These are phyloP conservation scores for Oxytorus armatus DNA, from an alignment of 2,888 invertebrate species.

Conservation along the genomic window DNA sequence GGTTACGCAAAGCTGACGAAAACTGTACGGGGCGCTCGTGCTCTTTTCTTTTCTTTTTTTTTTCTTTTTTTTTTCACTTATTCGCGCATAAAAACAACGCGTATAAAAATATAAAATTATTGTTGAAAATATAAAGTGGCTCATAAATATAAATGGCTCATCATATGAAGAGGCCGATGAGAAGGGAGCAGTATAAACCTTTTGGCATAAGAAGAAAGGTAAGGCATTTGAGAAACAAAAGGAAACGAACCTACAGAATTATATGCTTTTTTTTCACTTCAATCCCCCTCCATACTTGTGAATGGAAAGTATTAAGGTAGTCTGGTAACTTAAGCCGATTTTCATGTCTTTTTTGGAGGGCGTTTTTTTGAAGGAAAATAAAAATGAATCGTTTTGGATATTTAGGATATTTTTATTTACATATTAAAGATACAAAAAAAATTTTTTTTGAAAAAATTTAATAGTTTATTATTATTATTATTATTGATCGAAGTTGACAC, in stretches of 20 bases:
- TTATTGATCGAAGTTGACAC: too few species aligned
- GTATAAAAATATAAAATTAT: conserved; percentile 30
- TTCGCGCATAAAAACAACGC: not conserved
- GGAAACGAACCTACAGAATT: too few species aligned
- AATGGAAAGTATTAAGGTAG: conserved; percentile 45
- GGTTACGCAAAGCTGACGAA: conserved; percentile 79
- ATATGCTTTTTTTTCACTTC: conserved; percentile 3
- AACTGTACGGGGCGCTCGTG: conserved; percentile 64
- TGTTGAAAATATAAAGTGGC: conserved; percentile 41
- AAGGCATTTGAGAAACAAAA: too few species aligned
- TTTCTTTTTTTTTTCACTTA: not conserved
- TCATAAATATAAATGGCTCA: too few species aligned
- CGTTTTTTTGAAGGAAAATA: too few species aligned
- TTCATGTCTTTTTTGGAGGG: too few species aligned
- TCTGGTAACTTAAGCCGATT: too few species aligned
- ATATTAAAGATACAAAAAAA: too few species aligned
- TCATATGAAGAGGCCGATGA: conserved; percentile 79
- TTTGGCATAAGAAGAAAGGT: conserved; percentile 82
- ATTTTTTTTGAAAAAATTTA: too few species aligned
- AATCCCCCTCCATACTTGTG: conserved; percentile 31
- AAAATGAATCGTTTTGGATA: too few species aligned
- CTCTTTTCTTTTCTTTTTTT: conserved; percentile 34
- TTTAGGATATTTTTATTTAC: too few species aligned
- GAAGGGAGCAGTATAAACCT: conserved; percentile 81
- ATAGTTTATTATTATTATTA: too few species aligned